Evolutionary conservation across 2,113 vertebrate species (phyloP).

Genomic region (Maccullochella peelii): DNA sequence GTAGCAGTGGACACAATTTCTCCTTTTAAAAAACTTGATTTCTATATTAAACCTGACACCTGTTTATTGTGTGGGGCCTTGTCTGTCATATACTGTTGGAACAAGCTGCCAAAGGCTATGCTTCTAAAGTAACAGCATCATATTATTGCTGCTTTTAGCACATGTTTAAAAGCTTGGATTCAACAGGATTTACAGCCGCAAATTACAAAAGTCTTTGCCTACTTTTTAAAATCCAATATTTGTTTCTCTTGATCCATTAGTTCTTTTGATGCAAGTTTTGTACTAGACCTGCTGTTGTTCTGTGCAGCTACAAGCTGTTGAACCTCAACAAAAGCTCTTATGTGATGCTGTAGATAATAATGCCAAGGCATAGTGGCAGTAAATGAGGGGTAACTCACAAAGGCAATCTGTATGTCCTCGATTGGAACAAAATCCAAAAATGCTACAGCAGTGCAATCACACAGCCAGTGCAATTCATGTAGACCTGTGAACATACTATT

Average conservation of each 20-base stretch:
- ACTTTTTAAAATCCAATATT: not conserved
- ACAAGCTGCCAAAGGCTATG: not conserved
- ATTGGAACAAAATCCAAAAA: slow-evolving; percentile 59
- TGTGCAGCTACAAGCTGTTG: slow-evolving; percentile 10
- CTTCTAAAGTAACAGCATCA: not conserved
- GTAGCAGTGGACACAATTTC: not conserved
- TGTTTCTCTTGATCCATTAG: not conserved
- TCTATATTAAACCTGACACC: not conserved
- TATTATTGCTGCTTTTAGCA: not conserved
- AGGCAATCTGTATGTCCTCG: slow-evolving; percentile 52
- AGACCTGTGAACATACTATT: slow-evolving; percentile 56
- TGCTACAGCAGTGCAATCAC: slow-evolving; percentile 40
- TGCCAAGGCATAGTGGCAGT: slow-evolving; percentile 14
- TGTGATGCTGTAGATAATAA: slow-evolving; percentile 45
- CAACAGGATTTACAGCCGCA: not conserved
- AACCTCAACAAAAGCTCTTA: slow-evolving; percentile 28
- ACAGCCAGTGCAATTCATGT: slow-evolving; percentile 33
- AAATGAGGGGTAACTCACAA: slow-evolving; percentile 52
- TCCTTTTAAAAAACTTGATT: not conserved
- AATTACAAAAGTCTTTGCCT: not conserved
- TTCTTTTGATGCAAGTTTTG: slow-evolving; percentile 12
- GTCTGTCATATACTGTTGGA: not conserved
- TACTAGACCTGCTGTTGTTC: not conserved
- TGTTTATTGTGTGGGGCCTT: not conserved
- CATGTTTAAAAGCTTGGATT: not conserved